Conservation (phyloP, 1,140 invertebrate species). For the Potamilus streckersoni region DNA sequence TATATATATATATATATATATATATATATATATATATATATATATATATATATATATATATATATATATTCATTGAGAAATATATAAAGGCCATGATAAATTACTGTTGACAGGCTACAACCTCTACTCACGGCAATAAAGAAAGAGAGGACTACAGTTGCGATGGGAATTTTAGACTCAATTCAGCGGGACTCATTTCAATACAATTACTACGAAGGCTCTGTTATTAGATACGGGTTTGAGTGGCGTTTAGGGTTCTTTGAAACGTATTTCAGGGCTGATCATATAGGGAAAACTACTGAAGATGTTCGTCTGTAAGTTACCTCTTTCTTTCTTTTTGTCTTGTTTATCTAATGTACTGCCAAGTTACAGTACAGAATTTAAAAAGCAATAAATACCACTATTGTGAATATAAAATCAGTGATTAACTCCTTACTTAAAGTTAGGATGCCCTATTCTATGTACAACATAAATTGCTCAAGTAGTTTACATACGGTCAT, state of each 20-base stretch:
- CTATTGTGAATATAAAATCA: not conserved
- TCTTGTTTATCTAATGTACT: too few species aligned
- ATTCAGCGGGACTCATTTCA: constrained; percentile 52
- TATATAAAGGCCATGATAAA: too few species aligned
- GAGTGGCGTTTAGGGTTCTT: constrained; percentile 59
- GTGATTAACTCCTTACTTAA: not conserved
- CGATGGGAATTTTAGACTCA: constrained; percentile 60
- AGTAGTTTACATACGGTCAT: too few species aligned
- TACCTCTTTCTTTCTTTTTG: too few species aligned
- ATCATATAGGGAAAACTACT: constrained; percentile 39
- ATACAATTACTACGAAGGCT: constrained; percentile 53
- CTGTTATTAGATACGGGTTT: constrained; percentile 59
- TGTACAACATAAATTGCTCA: too few species aligned
- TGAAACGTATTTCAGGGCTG: constrained; percentile 56
- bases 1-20: too few species aligned
- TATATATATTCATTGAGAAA: too few species aligned
- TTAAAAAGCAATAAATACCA: too few species aligned
- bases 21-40: too few species aligned
- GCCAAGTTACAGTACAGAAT: too few species aligned
- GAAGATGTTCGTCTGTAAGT: constrained; percentile 49
- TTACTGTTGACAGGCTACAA: constrained; percentile 77
- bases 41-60: too few species aligned
- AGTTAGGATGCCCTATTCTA: too few species aligned
- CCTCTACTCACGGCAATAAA: constrained; percentile 90
- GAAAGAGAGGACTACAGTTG: constrained; percentile 82